Conservation (phyloP, 2,888 invertebrate species). For the Melieria omissa region DNA sequence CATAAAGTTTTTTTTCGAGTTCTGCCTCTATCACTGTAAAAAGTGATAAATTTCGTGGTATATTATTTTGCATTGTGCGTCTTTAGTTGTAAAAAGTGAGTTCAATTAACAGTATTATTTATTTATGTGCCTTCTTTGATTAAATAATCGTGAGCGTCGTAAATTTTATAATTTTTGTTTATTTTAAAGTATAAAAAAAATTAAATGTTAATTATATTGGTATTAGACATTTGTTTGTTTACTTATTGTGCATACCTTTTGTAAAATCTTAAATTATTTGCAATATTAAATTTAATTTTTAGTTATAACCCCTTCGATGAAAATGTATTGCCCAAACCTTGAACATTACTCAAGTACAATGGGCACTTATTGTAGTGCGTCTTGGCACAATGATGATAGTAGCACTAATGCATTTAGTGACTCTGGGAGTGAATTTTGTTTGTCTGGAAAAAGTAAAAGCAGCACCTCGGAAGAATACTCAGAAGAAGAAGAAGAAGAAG, state of each 20-base stretch:
- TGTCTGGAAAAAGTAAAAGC: conserved; percentile 30
- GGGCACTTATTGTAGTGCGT: conserved; percentile 28
- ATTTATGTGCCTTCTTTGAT: conserved; percentile 16
- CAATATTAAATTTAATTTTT: conserved; percentile 36
- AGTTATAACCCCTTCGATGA: conserved; percentile 33
- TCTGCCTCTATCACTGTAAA: conserved; percentile 16
- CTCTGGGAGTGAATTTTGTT: conserved; percentile 33
- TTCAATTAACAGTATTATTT: conserved; percentile 16
- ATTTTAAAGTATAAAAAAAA: conserved; percentile 24
- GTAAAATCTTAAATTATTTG: conserved; percentile 29
- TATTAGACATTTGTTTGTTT: conserved; percentile 25
- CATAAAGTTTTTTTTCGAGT: background rate
- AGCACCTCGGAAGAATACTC: conserved; percentile 28
- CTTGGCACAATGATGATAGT: conserved; percentile 31
- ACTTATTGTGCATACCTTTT: conserved; percentile 24
- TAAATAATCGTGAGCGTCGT: conserved; percentile 19
- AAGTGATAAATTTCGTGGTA: conserved; percentile 22
- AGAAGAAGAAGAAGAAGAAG: conserved; percentile 22
- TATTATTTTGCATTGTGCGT: conserved; percentile 26
- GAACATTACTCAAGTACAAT: conserved; percentile 33
- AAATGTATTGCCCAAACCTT: conserved; percentile 44
- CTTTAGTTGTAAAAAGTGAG: conserved; percentile 18
- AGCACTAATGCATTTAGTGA: conserved; percentile 33
- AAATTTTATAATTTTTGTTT: conserved; percentile 22
- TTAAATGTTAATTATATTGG: conserved; percentile 26